Percentiles rank a stretch among this genome's conserved stretches.
Conservation (phyloP, 1,140 invertebrate genomes). For the Hycleus phaleratus region DNA sequence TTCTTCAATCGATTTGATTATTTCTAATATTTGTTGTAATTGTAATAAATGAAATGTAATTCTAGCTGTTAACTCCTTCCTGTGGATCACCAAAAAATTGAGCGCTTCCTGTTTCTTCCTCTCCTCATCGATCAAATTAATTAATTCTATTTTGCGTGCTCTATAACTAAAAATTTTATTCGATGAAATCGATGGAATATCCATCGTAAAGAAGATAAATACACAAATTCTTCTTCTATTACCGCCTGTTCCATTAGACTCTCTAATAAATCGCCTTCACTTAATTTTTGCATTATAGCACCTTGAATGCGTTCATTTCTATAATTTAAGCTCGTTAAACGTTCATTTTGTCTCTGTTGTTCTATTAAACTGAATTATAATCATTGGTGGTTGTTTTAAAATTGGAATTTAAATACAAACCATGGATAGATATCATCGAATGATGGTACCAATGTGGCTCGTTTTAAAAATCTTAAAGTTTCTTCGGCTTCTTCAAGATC, state of each 20-base stretch:
- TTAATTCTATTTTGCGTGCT: background rate
- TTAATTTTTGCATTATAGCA: slow-evolving; percentile 44
- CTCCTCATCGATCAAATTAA: background rate
- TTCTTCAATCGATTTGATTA: background rate
- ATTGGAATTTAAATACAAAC: slow-evolving; percentile 27
- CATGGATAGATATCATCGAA: slow-evolving; percentile 44
- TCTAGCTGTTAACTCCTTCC: background rate
- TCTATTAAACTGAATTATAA: slow-evolving; percentile 45
- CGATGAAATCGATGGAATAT: background rate
- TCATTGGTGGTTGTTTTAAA: background rate
- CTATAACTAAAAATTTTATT: background rate
- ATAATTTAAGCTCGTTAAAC: slow-evolving; percentile 44
- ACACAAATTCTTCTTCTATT: slow-evolving; percentile 43
- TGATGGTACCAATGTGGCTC: slow-evolving; percentile 41
- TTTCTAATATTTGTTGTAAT: background rate
- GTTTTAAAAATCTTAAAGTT: slow-evolving; percentile 46
- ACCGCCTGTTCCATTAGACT: slow-evolving; percentile 49
- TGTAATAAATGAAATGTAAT: background rate
- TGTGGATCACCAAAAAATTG: background rate
- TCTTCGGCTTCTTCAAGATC: slow-evolving; percentile 45
- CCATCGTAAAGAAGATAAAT: background rate
- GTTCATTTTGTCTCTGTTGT: slow-evolving; percentile 46
- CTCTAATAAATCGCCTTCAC: slow-evolving; percentile 48
- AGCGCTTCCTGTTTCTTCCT: background rate
- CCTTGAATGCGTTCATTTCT: slow-evolving; percentile 45